phyloP scores from a whole-genome alignment of 2,888 invertebrate species.

The Nomada flava region DNA sequence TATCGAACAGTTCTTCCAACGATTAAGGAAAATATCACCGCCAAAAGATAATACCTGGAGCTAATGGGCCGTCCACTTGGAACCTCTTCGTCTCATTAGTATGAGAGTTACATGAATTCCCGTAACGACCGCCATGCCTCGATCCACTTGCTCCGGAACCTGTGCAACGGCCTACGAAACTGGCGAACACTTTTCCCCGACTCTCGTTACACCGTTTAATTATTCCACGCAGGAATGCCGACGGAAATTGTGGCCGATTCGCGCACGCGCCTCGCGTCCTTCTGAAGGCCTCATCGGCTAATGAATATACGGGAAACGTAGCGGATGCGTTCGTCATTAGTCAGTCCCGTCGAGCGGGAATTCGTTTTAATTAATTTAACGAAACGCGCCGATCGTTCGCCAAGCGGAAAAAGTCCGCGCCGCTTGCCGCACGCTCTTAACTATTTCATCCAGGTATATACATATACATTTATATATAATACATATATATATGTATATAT shows the following conservation, averaged over 20 bases:
- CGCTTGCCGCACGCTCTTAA: conserved; percentile 3
- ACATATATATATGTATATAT: neutral
- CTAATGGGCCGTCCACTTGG: too few relatives aligned
- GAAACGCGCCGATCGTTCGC: conserved; percentile 42
- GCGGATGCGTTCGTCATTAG: conserved; percentile 49
- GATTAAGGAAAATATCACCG: too few relatives aligned
- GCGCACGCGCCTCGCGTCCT: conserved; percentile 14
- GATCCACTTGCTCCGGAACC: conserved; percentile 19
- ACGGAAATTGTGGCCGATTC: conserved; percentile 49
- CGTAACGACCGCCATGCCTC: conserved; percentile 38
- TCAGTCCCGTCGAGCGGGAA: conserved; percentile 42
- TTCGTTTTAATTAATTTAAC: conserved; percentile 53
- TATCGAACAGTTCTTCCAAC: too few relatives aligned
- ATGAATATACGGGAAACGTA: conserved; percentile 30
- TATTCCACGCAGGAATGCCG: conserved; percentile 46
- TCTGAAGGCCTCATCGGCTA: conserved; percentile 41
- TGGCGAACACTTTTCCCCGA: conserved; percentile 37
- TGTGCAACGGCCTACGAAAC: conserved; percentile 48
- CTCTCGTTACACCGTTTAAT: conserved; percentile 46
- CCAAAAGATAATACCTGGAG: too few relatives aligned
- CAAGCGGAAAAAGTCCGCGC: neutral
- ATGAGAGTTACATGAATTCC: conserved; percentile 47
- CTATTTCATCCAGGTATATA: conserved; percentile 18
- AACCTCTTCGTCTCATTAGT: conserved; percentile 52
- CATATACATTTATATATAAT: too few relatives aligned